phyloP scores from a whole-genome alignment of 2,888 invertebrate genomes.

The Fragum fragum region DNA sequence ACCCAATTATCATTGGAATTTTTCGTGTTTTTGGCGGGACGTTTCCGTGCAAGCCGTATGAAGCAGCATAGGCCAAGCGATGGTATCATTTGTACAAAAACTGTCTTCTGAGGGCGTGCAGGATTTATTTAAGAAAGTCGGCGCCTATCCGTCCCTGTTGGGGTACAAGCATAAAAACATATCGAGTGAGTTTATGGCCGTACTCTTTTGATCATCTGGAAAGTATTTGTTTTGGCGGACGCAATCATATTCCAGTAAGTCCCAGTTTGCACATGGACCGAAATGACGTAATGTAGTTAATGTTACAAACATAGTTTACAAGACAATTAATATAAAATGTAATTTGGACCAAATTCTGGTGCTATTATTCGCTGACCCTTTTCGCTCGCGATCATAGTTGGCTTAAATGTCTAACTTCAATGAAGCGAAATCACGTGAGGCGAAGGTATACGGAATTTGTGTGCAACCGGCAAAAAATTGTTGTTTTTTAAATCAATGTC shows the following conservation, averaged over 20 bases:
- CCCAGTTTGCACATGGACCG: conserved; percentile 14
- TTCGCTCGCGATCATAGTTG: too few relatives aligned
- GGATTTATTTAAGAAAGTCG: conserved; percentile 12
- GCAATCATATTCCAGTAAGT: conserved; percentile 4
- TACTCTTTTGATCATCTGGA: conserved; percentile 12
- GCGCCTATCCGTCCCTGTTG: conserved; percentile 3
- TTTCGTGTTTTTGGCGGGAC: conserved; percentile 8
- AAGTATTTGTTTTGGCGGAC: neutral
- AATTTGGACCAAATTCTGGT: neutral
- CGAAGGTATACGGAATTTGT: too few relatives aligned
- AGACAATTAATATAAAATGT: neutral
- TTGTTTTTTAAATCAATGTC: too few relatives aligned
- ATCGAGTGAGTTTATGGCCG: neutral
- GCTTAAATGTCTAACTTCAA: too few relatives aligned
- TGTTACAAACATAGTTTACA: conserved; percentile 3
- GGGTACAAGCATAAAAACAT: conserved; percentile 11
- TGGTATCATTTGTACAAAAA: conserved; percentile 5
- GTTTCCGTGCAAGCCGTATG: neutral
- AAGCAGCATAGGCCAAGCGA: neutral
- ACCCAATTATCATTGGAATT: neutral
- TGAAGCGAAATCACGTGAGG: too few relatives aligned
- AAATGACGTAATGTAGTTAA: conserved; percentile 3
- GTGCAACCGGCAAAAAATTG: too few relatives aligned
- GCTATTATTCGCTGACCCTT: neutral
- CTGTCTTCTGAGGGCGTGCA: conserved; percentile 8